These are phyloP conservation scores for Celastrina argiolus DNA, from an alignment of 2,888 invertebrate genomes.

Conservation along the genomic window DNA sequence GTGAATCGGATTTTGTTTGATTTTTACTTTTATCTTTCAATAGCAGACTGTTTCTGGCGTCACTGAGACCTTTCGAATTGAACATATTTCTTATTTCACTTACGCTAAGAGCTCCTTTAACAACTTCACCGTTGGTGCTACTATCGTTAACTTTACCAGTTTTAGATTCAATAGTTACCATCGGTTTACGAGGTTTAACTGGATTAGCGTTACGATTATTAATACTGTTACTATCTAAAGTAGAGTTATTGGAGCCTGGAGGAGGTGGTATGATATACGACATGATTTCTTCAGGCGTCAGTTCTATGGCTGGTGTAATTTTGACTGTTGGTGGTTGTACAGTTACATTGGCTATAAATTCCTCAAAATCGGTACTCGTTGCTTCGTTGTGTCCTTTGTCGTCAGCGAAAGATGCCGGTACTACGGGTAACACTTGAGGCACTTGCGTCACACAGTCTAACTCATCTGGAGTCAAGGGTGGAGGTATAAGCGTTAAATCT, in stretches of 20 bases:
- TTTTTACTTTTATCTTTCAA: conserved; percentile 67
- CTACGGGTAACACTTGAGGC: conserved; percentile 83
- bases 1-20: conserved; percentile 62
- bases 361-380: conserved; percentile 83
- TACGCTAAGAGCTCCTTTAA: conserved; percentile 78
- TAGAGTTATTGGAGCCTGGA: conserved; percentile 71
- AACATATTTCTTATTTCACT: conserved; percentile 76
- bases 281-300: conserved; percentile 90
- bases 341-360: conserved; percentile 88
- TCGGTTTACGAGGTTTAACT: background rate
- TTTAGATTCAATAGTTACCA: background rate
- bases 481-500: conserved; percentile 91
- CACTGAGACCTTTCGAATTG: conserved; percentile 68
- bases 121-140: conserved; percentile 63
- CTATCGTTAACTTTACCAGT: conserved; percentile 43
- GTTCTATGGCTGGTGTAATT: conserved; percentile 85
- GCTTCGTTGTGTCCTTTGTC: conserved; percentile 63
- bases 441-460: conserved; percentile 82
- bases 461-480: conserved; percentile 90
- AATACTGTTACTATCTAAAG: conserved; percentile 63
- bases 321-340: conserved; percentile 89
- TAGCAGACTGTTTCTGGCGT: conserved; percentile 71
- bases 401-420: conserved; percentile 88
- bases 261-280: conserved; percentile 91
- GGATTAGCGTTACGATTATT: conserved; percentile 50